phyloP scores from a whole-genome alignment of 2,888 invertebrate genomes.

The Cantharis rustica region DNA sequence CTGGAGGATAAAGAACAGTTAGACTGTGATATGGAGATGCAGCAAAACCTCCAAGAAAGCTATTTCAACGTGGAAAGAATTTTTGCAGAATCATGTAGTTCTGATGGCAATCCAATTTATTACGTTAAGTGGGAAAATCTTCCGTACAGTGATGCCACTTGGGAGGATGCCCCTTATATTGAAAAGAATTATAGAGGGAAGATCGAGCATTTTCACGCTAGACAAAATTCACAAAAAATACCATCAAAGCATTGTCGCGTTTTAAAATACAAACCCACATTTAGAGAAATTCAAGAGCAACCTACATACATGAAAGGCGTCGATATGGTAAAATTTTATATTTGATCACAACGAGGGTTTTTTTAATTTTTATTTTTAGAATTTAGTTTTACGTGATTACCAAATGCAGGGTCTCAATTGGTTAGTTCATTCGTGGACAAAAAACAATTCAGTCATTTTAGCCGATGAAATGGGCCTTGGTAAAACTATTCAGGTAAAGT shows the following conservation, averaged over 20 bases:
- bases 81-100: constrained; percentile 75
- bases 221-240: constrained; percentile 87
- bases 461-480: constrained; percentile 99
- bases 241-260: constrained; percentile 89
- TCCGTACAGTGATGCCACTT: constrained; percentile 95
- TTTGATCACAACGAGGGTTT: constrained; percentile 11
- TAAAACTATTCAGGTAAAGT: constrained; percentile 82
- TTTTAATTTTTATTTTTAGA: constrained; percentile 50
- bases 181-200: constrained; percentile 80
- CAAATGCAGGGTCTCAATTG: constrained; percentile 99
- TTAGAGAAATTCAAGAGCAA: constrained; percentile 86
- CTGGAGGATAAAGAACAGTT: constrained; percentile 98
- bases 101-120: constrained; percentile 84
- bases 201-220: constrained; percentile 81
- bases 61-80: constrained; percentile 89
- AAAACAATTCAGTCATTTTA: constrained; percentile 94
- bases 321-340: constrained; percentile 60
- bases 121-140: constrained; percentile 97
- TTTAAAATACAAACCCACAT: constrained; percentile 88
- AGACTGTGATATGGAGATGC: constrained; percentile 93
- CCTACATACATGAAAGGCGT: constrained; percentile 86
- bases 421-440: constrained; percentile 98
- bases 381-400: constrained; percentile 86
- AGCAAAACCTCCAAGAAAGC: constrained; percentile 87
- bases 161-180: constrained; percentile 92